Percentiles rank a stretch among this genome's conserved stretches.
phyloP scores from a whole-genome alignment of 2,113 vertebrate genomes.

The Callaeas wilsoni region DNA sequence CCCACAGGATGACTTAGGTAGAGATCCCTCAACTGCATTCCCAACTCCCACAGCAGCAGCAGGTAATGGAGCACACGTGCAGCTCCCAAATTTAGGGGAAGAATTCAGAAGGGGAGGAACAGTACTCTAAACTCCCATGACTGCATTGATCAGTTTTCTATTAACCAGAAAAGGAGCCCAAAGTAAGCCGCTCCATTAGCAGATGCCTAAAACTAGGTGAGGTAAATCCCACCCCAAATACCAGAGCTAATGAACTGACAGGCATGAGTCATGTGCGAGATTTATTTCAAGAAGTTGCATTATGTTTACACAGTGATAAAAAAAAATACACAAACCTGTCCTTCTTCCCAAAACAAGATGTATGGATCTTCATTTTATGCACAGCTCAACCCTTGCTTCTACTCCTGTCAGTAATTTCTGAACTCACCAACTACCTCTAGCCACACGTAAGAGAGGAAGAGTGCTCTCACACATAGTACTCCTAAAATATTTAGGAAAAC shows the following conservation, averaged over 20 bases:
- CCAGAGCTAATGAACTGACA: not conserved
- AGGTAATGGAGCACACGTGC: not conserved
- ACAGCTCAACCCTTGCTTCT: not conserved
- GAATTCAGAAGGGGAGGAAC: not conserved
- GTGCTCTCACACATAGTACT: not conserved
- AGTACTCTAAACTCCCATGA: not conserved
- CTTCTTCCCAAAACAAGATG: not conserved
- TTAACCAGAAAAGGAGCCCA: not conserved
- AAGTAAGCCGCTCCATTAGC: not conserved
- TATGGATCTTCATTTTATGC: not conserved
- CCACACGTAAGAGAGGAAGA: not conserved
- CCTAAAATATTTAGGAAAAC: not conserved
- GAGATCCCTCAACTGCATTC: not conserved
- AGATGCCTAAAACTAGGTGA: not conserved
- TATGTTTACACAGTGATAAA: not conserved
- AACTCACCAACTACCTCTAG: not conserved
- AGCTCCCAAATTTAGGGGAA: not conserved
- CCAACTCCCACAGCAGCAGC: not conserved
- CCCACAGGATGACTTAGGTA: not conserved
- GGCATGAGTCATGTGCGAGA: not conserved
- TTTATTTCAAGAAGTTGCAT: slow-evolving; percentile 10
- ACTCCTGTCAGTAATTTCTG: not conserved
- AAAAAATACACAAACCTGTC: not conserved
- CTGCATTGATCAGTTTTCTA: not conserved
- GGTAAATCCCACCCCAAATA: slow-evolving; percentile 35